Conservation (phyloP, 30 jellyfish, hydroid and myxozoan genomes). For the Turritopsis dohrnii region DNA sequence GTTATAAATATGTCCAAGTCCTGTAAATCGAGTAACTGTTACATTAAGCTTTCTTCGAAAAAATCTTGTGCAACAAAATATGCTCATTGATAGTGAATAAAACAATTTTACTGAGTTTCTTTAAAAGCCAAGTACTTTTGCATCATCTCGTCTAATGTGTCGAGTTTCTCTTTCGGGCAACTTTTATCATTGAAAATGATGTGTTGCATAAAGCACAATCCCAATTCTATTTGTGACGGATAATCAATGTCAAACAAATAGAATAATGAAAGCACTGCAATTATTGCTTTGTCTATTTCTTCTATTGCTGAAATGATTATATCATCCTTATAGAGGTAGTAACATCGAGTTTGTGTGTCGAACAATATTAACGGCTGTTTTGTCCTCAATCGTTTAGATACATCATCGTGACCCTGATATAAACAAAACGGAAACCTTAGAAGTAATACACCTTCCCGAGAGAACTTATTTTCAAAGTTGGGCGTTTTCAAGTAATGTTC, state of each 20-base stretch:
- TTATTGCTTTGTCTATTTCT: neutral
- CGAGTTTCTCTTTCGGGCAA: neutral
- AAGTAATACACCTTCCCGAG: too few relatives aligned
- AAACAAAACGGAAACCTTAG: too few relatives aligned
- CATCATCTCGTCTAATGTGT: too few relatives aligned
- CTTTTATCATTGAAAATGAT: neutral
- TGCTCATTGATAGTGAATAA: neutral
- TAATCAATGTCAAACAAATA: neutral
- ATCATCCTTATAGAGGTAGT: neutral
- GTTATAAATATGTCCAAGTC: neutral
- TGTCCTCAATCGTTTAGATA: neutral
- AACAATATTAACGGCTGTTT: neutral
- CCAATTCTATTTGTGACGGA: neutral
- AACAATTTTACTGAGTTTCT: neutral
- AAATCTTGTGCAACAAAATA: neutral
- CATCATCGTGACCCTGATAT: neutral
- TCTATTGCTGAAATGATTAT: neutral
- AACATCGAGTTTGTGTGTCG: neutral
- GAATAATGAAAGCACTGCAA: neutral
- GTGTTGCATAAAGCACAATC: neutral
- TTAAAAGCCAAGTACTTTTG: neutral
- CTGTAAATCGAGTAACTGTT: neutral
- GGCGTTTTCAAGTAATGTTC: too few relatives aligned
- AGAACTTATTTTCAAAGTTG: too few relatives aligned
- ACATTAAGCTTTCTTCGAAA: neutral